Conservation (phyloP, 2,113 vertebrate species). For the Nothobranchius kuhntae region DNA sequence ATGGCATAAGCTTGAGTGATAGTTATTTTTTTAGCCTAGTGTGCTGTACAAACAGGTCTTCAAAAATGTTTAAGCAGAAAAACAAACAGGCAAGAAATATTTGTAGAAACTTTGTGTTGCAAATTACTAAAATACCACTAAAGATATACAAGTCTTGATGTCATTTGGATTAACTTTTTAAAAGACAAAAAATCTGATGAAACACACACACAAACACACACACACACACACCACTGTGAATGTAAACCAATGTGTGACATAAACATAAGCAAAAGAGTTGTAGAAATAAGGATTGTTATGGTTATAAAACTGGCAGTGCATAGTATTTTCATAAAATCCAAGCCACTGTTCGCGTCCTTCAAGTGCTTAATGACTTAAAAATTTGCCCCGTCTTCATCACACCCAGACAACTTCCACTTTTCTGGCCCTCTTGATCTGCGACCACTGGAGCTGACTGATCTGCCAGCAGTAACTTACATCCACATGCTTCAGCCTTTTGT, state of each 20-base stretch:
- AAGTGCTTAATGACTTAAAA: not conserved
- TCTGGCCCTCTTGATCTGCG: not conserved
- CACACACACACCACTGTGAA: too few relatives aligned
- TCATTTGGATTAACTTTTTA: not conserved
- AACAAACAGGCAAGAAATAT: not conserved
- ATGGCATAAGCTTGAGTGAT: too few relatives aligned
- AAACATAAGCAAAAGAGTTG: too few relatives aligned
- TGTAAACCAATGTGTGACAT: too few relatives aligned
- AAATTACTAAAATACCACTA: not conserved
- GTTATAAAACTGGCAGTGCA: not conserved
- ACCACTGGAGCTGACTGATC: conserved; percentile 43
- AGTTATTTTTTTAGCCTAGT: too few relatives aligned
- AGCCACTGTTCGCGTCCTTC: not conserved
- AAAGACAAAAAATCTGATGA: not conserved
- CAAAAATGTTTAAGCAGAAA: not conserved
- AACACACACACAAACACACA: not conserved
- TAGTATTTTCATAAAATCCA: not conserved
- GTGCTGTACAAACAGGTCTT: too few relatives aligned
- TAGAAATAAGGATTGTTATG: too few relatives aligned
- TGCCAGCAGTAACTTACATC: conserved; percentile 76
- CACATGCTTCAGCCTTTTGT: conserved; percentile 57
- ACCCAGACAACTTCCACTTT: conserved; percentile 49
- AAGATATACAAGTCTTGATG: not conserved
- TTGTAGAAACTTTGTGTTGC: not conserved
- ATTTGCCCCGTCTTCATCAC: conserved; percentile 21